Conservation (phyloP, 2,113 vertebrate species). For the Hippoglossus stenolepis region DNA sequence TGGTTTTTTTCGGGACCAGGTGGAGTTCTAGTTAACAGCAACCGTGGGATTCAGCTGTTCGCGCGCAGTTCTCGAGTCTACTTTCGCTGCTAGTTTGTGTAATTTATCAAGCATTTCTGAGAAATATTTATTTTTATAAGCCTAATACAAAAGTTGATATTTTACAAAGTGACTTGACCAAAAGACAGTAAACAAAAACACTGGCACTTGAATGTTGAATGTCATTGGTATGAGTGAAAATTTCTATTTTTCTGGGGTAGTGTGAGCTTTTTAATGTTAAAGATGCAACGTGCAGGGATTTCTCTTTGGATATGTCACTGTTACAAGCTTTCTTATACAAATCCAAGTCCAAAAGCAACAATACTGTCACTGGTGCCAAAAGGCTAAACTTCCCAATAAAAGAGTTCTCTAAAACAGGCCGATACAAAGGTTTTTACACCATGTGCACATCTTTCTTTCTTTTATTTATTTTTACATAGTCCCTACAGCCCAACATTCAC, state of each 20-base stretch:
- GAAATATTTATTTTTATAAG: constrained; percentile 99
- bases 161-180: constrained; percentile 96
- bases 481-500: too few species aligned
- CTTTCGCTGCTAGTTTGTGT: constrained; percentile 99
- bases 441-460: not conserved
- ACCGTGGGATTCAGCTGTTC: constrained; percentile 94
- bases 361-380: not conserved
- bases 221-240: constrained; percentile 97
- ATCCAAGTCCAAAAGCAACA: not conserved
- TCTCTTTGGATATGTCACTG: constrained; percentile 51
- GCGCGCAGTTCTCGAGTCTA: constrained; percentile 97
- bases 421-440: not conserved
- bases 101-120: constrained; percentile 99
- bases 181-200: constrained; percentile 98
- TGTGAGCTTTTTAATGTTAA: constrained; percentile 98
- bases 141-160: constrained; percentile 92
- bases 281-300: constrained; percentile 52
- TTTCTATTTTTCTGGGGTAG: constrained; percentile 98
- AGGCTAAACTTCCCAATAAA: not conserved
- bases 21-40: constrained; percentile 86
- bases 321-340: not conserved
- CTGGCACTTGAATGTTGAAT: constrained; percentile 99
- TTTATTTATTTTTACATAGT: too few species aligned
- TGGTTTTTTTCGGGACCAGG: constrained; percentile 87
- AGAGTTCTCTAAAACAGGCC: not conserved